Conservation (phyloP, 37 sponge, comb jelly and placozoan species). For the Aphrocallistes beatrix region DNA sequence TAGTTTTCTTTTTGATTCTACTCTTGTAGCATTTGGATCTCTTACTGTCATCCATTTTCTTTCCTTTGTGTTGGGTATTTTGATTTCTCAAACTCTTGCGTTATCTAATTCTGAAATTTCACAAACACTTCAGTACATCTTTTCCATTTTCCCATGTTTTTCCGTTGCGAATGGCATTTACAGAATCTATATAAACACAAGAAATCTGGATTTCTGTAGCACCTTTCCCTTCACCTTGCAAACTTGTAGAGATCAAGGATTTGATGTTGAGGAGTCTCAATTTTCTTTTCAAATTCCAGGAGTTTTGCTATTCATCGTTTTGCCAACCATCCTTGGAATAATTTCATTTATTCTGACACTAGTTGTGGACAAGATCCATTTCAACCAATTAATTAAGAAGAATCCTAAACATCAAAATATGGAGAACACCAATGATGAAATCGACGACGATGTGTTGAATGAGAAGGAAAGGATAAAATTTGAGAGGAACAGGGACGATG, state of each 20-base stretch:
- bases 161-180: neutral
- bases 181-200: neutral
- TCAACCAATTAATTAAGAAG: neutral
- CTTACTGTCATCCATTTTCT: neutral
- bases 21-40: neutral
- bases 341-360: neutral
- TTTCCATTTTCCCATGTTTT: neutral
- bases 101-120: neutral
- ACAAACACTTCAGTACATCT: neutral
- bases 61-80: neutral
- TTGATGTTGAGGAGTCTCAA: neutral
- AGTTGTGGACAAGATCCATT: neutral
- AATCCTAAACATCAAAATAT: neutral
- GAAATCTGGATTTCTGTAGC: neutral
- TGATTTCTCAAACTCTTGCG: neutral
- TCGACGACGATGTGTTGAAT: slow-evolving; percentile 67
- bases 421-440: neutral
- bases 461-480: slow-evolving; percentile 42
- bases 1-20: neutral
- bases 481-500: neutral
- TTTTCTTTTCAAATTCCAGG: neutral
- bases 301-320: neutral
- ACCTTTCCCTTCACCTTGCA: neutral
- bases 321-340: neutral
- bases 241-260: neutral